These are phyloP conservation scores for Emmelina monodactyla DNA, from an alignment of 2,888 invertebrate species.

Conservation along the genomic window DNA sequence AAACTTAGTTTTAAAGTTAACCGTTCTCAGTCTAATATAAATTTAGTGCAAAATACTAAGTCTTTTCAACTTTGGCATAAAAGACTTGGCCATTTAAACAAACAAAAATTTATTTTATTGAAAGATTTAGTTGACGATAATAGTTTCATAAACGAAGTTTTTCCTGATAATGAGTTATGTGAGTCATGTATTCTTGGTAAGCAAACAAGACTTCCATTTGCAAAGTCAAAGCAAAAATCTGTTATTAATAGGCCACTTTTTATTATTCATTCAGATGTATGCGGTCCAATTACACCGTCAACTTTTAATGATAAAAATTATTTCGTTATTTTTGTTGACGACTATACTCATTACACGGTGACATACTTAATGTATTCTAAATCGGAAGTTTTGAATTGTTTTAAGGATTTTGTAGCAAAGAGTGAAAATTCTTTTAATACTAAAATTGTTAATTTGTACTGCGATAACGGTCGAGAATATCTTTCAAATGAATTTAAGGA, in stretches of 20 bases:
- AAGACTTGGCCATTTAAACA: no score
- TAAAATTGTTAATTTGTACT: constrained; percentile 7
- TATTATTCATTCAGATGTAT: constrained; percentile 8
- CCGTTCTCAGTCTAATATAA: no score
- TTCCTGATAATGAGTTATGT: no score
- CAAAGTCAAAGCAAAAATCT: constrained; percentile 2
- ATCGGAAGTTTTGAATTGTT: no score
- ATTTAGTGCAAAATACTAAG: no score
- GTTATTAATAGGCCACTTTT: constrained; percentile 5
- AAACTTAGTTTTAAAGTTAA: no score
- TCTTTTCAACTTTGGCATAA: no score
- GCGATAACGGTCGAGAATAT: constrained; percentile 5
- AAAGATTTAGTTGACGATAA: no score
- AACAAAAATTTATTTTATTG: no score
- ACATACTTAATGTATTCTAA: constrained; percentile 12
- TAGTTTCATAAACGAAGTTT: no score
- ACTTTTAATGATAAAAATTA: constrained; percentile 11
- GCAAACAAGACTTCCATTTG: constrained; percentile 4
- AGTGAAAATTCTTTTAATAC: no score
- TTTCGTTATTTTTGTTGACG: constrained; percentile 15
- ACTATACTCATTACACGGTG: constrained; percentile 12
- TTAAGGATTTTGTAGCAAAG: no score
- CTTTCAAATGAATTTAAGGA: constrained; percentile 3
- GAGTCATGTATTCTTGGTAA: constrained; percentile 9
- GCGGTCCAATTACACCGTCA: constrained; percentile 10